Base-by-base conservation (phyloP, 2,113 vertebrate species). In the Maccullochella peelii region DNA sequence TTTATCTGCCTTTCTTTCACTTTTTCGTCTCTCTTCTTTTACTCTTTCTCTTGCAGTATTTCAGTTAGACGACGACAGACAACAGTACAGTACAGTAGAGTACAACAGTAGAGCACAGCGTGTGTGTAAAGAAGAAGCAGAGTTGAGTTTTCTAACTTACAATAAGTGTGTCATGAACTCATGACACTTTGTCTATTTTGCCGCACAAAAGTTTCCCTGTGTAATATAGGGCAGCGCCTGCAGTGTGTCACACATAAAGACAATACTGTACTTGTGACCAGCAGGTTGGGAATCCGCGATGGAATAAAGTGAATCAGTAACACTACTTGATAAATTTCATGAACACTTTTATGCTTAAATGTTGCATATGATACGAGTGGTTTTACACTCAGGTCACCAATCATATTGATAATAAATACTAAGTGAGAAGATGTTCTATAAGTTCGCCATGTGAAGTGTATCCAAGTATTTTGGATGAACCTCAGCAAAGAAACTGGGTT, bases 161-260 rank as follows among this genome's bases (percentile, higher is more conserved):
- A 40, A 18, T 14, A 77, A 63, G 15, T 75, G 57, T 79, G 68
- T 83, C 57, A 79, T 70, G 6, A 91, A 89, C 88, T 83, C 84
- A 42, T 89, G 88, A 90, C 40, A 25, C 36, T 12, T 59, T 25
- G 4, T 36, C 16, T 61, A 7, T 57, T 58, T 11, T n/a, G 63
- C 58, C 23, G 69, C 76, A 93, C 76, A 90, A 84, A 77, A 25
- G 80, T 80, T 83, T 84, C 69, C 80, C 73, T 89, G 86, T 90
- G 38, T 1, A 14, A 65, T 71, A 9, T 16, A 25, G 65, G 40
- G 4, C 62, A 80, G 25, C 0, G 61, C 70, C 83, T 79, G 79
- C 69, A 78, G 80, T 23, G 23, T 50, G 38, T 23, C 36, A 81
- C 86, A 72, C 40, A 11, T 15, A 71, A 47, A 0, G 16, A 82